These are phyloP conservation scores for Sarcophaga bullata DNA, from an alignment of 1,140 invertebrate genomes.

Conservation along the genomic window DNA sequence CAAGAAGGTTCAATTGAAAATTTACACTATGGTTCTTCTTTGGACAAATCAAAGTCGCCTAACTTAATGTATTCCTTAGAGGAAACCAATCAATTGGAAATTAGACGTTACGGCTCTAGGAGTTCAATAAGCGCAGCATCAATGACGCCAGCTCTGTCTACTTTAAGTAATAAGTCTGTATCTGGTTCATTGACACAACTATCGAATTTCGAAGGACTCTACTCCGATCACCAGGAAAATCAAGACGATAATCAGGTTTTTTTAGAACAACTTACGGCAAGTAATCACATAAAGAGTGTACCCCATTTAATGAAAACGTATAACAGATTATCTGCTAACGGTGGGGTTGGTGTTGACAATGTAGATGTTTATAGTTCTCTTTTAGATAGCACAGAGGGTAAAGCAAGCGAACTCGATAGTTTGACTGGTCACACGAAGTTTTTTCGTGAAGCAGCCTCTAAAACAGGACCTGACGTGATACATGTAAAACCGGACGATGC, in stretches of 20 bases:
- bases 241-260: background rate
- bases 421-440: slow-evolving; percentile 50
- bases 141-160: background rate
- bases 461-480: slow-evolving; percentile 49
- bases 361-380: too few species aligned
- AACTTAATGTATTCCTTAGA: background rate
- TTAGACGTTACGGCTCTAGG: background rate
- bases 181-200: background rate
- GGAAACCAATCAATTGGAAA: background rate
- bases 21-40: background rate
- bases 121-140: background rate
- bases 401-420: slow-evolving; percentile 35
- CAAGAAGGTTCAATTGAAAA: background rate
- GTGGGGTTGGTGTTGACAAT: background rate
- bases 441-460: slow-evolving; percentile 60
- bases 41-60: background rate
- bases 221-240: background rate
- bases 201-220: background rate
- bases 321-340: background rate
- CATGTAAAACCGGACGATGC: slow-evolving; percentile 56
- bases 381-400: background rate
- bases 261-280: background rate
- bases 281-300: background rate
- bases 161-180: background rate
- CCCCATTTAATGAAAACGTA: background rate